Evolutionary conservation across 2,113 vertebrate genomes (phyloP).

Genomic region (Nycticorax nycticorax): DNA sequence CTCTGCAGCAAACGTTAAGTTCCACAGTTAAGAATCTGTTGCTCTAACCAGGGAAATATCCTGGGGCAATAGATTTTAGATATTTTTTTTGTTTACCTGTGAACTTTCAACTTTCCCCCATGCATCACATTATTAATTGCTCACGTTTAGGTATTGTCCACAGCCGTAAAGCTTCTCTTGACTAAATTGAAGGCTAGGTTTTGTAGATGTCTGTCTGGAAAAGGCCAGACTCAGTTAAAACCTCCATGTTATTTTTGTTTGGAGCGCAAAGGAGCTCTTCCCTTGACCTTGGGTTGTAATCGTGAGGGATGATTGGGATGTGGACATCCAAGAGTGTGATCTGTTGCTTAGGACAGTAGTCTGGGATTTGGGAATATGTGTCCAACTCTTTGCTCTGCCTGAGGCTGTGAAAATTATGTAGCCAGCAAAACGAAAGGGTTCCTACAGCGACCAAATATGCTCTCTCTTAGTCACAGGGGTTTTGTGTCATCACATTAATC

Average conservation of each 20-base stretch:
- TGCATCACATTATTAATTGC: not conserved
- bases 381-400: not conserved
- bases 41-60: not conserved
- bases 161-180: not conserved
- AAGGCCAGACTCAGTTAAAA: not conserved
- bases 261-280: not conserved
- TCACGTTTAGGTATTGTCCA: not conserved
- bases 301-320: too few relatives aligned
- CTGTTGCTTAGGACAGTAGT: accelerated
- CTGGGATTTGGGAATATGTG: not conserved
- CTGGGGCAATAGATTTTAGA: not conserved
- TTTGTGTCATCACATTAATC: not conserved
- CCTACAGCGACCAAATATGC: not conserved
- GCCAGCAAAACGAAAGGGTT: not conserved
- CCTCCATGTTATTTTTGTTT: not conserved
- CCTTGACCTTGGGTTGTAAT: not conserved
- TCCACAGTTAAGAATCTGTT: not conserved
- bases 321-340: not conserved
- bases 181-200: not conserved
- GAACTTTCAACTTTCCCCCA: not conserved
- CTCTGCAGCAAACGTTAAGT: not conserved
- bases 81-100: not conserved
- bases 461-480: not conserved
- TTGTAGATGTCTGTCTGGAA: not conserved
- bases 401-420: not conserved